phyloP scores from a whole-genome alignment of 2,888 invertebrate species.

The Caenorhabditis angaria region DNA sequence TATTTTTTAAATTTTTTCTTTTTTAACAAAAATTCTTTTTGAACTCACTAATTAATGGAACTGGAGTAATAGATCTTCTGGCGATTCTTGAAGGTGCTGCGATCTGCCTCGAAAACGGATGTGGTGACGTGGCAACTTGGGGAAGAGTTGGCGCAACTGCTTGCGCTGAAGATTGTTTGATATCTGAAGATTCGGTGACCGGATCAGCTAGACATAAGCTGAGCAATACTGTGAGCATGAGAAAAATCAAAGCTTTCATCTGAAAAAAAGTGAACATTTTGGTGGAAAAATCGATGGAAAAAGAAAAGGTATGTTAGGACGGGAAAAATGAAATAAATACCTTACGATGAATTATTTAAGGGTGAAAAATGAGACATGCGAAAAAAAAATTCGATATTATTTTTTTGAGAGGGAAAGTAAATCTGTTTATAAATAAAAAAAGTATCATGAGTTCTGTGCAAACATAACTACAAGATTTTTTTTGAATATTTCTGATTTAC shows the following conservation, averaged over 20 bases:
- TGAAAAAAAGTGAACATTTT: background rate
- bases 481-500: too few relatives aligned
- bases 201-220: background rate
- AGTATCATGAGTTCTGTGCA: too few relatives aligned
- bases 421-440: too few relatives aligned
- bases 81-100: conserved; percentile 35
- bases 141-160: conserved; percentile 31
- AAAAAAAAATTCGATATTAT: background rate
- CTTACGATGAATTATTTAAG: background rate
- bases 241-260: background rate
- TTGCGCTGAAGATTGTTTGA: conserved; percentile 37
- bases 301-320: background rate
- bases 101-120: conserved; percentile 40
- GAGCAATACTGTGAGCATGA: background rate
- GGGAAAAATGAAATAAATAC: background rate
- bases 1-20: too few relatives aligned
- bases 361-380: background rate
- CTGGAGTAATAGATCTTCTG: conserved; percentile 35
- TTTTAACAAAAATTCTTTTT: too few relatives aligned
- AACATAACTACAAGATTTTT: too few relatives aligned
- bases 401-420: too few relatives aligned
- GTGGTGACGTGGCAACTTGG: conserved; percentile 37
- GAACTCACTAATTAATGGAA: conserved; percentile 8
- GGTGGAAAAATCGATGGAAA: background rate
- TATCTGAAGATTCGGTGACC: conserved; percentile 16